Base-by-base conservation (phyloP, 1,140 invertebrate genomes). In the Diorhabda carinulata region DNA sequence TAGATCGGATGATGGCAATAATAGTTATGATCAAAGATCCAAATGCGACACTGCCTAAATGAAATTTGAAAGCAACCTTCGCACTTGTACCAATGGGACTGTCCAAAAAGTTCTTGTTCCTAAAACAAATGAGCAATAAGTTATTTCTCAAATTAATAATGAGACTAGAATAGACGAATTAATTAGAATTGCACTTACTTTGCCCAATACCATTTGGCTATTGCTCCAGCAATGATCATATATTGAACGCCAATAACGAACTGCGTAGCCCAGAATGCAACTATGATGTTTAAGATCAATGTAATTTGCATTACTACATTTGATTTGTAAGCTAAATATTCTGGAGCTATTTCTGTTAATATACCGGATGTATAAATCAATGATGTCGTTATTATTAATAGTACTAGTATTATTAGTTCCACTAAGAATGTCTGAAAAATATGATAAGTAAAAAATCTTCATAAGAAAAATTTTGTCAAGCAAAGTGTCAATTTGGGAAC, bases 231-330 rank as follows among this genome's bases (percentile, higher is more conserved):
- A 57, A 93, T 87, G 0, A 92, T 84, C 80, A 93, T 87, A 77
- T 92, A 88, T 74, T 94, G 91, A 79, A 91, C 92, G 25, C 90
- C 89, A 47, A 91, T 80, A 58, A 89, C 85, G 76, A 93, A 93
- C 80, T 92, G 89, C 45, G 81, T 82, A n/a, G 89, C 81, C 87
- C 92, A 92, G 64, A 92, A 84, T 43, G 89, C 82, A n/a, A 87
- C 86, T 70, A 92, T 86, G 3, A 92, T 63, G 60, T 73, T 72
- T 43, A 69, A 72, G 4, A 64, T 43, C 42, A 69, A 43, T 3
- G 76, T 70, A 40, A 74, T 66, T 8, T 79, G 90, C 88, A 79
- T 89, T 87, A 86, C 87, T 88, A 74, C 87, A 84, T 70, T 88
- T 81, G 69, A 85, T 80, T 83, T 88, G 79, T 70, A 84, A 3